Evolutionary conservation across 2,797 vertebrate genomes (phyloP).

Genomic region (Amblyraja radiata): DNA sequence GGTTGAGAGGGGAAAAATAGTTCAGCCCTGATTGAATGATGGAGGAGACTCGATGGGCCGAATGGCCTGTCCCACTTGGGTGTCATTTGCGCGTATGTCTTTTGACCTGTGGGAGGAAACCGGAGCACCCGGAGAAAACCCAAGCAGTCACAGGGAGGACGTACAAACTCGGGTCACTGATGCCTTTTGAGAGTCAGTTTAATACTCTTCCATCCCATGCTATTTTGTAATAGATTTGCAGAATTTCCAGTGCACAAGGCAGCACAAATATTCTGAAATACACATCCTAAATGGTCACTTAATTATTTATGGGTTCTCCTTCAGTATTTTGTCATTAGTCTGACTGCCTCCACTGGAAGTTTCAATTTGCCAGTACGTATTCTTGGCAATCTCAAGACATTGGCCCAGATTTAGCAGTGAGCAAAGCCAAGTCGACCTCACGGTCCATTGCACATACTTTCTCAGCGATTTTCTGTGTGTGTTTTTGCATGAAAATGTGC

Average conservation of each 20-base stretch:
- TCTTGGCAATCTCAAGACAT: background rate
- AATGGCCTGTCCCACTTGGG: no score
- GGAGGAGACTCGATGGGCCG: no score
- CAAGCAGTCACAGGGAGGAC: no score
- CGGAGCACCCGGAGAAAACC: no score
- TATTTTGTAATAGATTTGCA: background rate
- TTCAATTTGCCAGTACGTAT: background rate
- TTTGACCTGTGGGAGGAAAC: no score
- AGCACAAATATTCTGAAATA: background rate
- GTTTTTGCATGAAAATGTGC: background rate
- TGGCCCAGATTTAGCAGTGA: background rate
- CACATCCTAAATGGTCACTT: background rate
- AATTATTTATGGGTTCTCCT: background rate
- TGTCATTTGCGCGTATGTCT: no score
- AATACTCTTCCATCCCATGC: background rate
- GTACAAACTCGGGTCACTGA: no score
- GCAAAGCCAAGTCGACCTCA: background rate
- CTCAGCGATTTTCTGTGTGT: background rate
- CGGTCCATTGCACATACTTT: background rate
- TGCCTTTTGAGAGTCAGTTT: background rate
- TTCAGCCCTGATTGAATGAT: no score
- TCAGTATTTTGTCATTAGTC: background rate
- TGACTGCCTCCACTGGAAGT: background rate
- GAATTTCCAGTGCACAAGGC: background rate
- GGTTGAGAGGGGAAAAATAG: no score